Base-by-base conservation (phyloP, 2,888 invertebrate species). In the Lepidocyrtoides sp. region DNA sequence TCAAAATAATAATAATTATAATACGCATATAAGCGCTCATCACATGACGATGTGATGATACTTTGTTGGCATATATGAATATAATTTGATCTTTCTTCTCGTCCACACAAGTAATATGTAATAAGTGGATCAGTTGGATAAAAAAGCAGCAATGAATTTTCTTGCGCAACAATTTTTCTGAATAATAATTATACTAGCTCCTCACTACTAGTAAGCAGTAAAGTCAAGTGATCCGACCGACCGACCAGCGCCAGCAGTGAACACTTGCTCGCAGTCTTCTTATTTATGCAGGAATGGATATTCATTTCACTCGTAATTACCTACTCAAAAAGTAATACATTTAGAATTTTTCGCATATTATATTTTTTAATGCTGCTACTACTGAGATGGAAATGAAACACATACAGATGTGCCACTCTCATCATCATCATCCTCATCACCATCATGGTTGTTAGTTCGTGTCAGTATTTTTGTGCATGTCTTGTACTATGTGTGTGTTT, bases 181-280 rank as follows among this genome's bases (percentile, higher is more conserved):
- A 88, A 69, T 79, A 88, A 88, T 88, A 88, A 88, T 88, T 66
- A 79, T 32, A 63, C 44, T 77, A 51, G 26, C 75, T 75, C 26
- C 75, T 69, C 63, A 20, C 48, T n/a, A n/a, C 77, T n/a, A n/a
- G n/a, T n/a, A n/a, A n/a, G n/a, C n/a, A n/a, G n/a, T n/a, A n/a
- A 51, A 77, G 51, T 51, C 48, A 77, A 77, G 77, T 77, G 77
- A 77, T 77, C 77, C 77, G 51, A 54, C 77, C 29, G 23, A 26
- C 51, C 8, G 23, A 48, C 12, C 48, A 51, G 51, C 72, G 26
- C n/a, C 48, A 51, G 51, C 26, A 51, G 17, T 8, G 12, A 26
- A 77, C 29, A 29, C 51, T 51, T 26, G 77, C 29, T 29, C 54
- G 48, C n/a, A n/a, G n/a, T 77, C 29, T 29, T 54, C n/a, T 44